A percentile compares a stretch with the other conserved stretches of the same genome.
These are phyloP conservation scores for Peromyscus eremicus DNA, from an alignment of 2,797 vertebrate genomes.

Conservation along the genomic window DNA sequence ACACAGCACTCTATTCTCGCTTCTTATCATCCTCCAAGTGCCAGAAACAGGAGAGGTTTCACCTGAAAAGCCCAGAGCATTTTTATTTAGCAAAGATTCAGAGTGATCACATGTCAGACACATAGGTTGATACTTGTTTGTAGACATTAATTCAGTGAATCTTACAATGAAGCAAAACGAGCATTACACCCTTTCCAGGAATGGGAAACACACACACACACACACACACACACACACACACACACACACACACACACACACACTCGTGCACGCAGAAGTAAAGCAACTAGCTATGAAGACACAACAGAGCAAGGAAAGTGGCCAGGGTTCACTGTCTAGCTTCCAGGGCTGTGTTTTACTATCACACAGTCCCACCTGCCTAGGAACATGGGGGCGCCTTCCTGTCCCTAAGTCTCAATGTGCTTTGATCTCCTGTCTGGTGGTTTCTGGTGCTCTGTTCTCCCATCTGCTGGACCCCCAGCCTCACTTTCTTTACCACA, in stretches of 20 bases:
- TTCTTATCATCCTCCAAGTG: background rate
- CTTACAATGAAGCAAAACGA: background rate
- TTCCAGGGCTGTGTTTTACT: background rate
- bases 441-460: background rate
- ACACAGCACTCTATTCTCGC: too few species aligned
- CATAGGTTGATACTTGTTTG: background rate
- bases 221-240: background rate
- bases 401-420: background rate
- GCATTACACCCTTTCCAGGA: background rate
- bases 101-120: background rate
- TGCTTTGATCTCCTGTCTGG: too few species aligned
- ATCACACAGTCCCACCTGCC: rapidly evolving
- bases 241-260: background rate
- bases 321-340: background rate
- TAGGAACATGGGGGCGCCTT: background rate
- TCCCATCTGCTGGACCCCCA: background rate
- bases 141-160: background rate
- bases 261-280: background rate
- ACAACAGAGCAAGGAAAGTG: background rate
- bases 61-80: background rate
- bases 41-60: background rate
- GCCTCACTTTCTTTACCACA: background rate
- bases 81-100: slow-evolving; percentile 38
- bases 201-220: background rate
- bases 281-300: background rate